Percentiles rank a stretch among this genome's conserved stretches.
These are phyloP conservation scores for Austrolebias charrua DNA, from an alignment of 2,797 vertebrate genomes.

Conservation along the genomic window DNA sequence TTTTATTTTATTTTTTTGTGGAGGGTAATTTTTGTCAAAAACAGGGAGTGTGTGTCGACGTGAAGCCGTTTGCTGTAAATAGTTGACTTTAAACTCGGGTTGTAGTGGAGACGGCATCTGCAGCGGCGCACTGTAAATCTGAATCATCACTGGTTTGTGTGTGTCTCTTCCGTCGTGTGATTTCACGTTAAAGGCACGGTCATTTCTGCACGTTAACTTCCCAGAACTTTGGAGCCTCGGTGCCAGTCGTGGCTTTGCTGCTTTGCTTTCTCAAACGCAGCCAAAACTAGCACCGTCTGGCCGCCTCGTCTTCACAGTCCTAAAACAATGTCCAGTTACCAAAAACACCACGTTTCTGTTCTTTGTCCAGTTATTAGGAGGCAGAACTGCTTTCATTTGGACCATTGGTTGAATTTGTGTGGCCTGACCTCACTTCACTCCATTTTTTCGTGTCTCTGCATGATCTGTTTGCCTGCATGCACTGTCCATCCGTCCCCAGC, in stretches of 20 bases:
- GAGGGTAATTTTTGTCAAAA: no score
- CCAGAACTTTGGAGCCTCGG: conserved; percentile 56
- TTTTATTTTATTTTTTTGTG: neutral
- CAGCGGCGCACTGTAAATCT: conserved; percentile 7
- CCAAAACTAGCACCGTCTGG: conserved; percentile 60
- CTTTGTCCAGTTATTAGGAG: conserved; percentile 56
- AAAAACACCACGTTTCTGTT: conserved; percentile 51
- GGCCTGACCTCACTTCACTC: conserved; percentile 54
- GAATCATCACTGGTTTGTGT: conserved; percentile 14
- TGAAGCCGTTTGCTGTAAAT: conserved; percentile 24
- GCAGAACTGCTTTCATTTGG: conserved; percentile 56
- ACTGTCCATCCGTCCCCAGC: conserved; percentile 57
- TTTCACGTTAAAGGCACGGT: conserved; percentile 16
- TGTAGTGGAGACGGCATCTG: conserved; percentile 1
- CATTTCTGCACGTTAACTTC: conserved; percentile 42
- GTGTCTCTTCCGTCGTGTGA: neutral
- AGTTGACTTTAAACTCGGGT: conserved; percentile 2
- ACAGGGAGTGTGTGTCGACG: no score
- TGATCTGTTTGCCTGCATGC: conserved; percentile 77
- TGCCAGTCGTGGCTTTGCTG: conserved; percentile 49
- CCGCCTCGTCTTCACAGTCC: conserved; percentile 52
- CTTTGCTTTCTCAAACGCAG: conserved; percentile 57
- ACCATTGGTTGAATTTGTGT: conserved; percentile 60
- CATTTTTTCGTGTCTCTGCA: conserved; percentile 67
- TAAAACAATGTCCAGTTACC: conserved; percentile 56